Conservation (phyloP, 1,140 invertebrate genomes). For the Drosophila suzukii region DNA sequence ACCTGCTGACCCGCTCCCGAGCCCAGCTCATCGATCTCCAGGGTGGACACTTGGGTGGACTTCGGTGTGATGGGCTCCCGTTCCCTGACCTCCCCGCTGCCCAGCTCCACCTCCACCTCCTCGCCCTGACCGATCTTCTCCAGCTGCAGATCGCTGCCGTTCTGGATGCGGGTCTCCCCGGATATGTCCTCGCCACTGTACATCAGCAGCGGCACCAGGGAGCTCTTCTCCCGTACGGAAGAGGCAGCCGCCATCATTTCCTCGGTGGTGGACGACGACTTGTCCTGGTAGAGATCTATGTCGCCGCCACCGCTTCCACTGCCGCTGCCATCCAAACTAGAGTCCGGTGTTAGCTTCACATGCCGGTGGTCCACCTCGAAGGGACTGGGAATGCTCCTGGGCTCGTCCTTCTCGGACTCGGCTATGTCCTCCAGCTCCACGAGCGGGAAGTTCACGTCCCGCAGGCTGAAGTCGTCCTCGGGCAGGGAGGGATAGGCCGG, state of each 20-base stretch:
- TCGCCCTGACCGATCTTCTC: constrained; percentile 43
- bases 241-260: constrained; percentile 14
- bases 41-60: constrained; percentile 2
- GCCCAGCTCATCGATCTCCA: constrained; percentile 75
- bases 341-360: constrained; percentile 48
- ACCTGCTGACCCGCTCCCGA: constrained; percentile 47
- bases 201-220: constrained; percentile 59
- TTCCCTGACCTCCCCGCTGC: constrained; percentile 50
- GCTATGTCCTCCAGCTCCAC: constrained; percentile 66
- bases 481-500: constrained; percentile 79
- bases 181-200: constrained; percentile 73
- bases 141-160: constrained; percentile 61
- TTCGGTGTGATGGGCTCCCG: constrained; percentile 66
- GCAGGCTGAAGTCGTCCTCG: constrained; percentile 76
- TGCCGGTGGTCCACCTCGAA: constrained; percentile 54
- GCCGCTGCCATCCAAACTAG: constrained; percentile 50
- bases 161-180: constrained; percentile 66
- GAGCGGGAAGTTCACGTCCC: constrained; percentile 77
- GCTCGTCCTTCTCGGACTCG: constrained; percentile 67
- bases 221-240: constrained; percentile 6
- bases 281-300: constrained; percentile 41
- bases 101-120: constrained; percentile 26
- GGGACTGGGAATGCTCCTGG: constrained; percentile 55
- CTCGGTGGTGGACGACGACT: constrained; percentile 31
- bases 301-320: constrained; percentile 66